phyloP scores from a whole-genome alignment of 2,888 invertebrate genomes.

The Drosophila recens region DNA sequence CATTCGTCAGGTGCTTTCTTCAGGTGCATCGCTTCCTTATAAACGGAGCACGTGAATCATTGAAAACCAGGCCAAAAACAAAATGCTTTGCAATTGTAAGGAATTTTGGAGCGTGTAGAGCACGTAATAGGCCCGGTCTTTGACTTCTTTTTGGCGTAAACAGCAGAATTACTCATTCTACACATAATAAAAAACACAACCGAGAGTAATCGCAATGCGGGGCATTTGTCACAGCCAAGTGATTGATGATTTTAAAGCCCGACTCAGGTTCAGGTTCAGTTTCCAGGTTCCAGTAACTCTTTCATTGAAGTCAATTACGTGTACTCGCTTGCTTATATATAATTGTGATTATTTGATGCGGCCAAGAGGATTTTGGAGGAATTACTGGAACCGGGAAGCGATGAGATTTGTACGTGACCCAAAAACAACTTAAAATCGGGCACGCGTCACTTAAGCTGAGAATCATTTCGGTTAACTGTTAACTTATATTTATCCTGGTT shows the following conservation, averaged over 20 bases:
- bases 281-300: slow-evolving; percentile 28
- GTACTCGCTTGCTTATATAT: slow-evolving; percentile 24
- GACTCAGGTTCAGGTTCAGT: slow-evolving; percentile 2
- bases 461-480: slow-evolving; percentile 1
- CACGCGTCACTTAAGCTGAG: slow-evolving; percentile 16
- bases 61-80: slow-evolving; percentile 53
- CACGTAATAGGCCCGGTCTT: slow-evolving; percentile 67
- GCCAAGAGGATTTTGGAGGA: slow-evolving; percentile 17
- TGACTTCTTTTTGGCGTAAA: slow-evolving; percentile 49
- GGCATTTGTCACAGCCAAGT: slow-evolving; percentile 50
- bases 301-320: slow-evolving; percentile 40
- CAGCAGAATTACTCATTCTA: slow-evolving; percentile 53
- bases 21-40: slow-evolving; percentile 40
- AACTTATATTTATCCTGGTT: not conserved
- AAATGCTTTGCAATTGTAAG: slow-evolving; percentile 38
- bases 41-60: slow-evolving; percentile 15
- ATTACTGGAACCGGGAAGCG: slow-evolving; percentile 46
- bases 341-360: slow-evolving; percentile 29
- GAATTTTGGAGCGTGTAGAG: slow-evolving; percentile 72
- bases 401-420: slow-evolving; percentile 30
- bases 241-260: slow-evolving; percentile 63
- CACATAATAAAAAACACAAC: slow-evolving; percentile 41
- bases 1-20: not conserved
- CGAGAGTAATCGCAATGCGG: slow-evolving; percentile 46
- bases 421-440: slow-evolving; percentile 7